A percentile compares a stretch with the other conserved stretches of the same genome.
Evolutionary conservation across 2,797 vertebrate genomes (phyloP).

Genomic region (Sebastiscus tertius): DNA sequence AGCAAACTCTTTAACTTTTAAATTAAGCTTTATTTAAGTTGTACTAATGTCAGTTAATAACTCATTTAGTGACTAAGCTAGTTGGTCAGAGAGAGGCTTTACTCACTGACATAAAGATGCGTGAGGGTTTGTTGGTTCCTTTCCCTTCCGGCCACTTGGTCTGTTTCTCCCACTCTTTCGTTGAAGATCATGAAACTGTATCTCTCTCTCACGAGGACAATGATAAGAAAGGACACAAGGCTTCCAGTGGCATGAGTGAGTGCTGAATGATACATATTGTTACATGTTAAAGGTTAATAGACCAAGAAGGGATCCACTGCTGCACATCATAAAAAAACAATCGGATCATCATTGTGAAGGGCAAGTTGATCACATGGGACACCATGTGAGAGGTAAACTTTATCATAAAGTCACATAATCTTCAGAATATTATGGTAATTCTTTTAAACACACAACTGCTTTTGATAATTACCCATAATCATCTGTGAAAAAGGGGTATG

Average conservation of each 20-base stretch:
- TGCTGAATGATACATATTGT: constrained; percentile 23
- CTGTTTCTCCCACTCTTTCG: neutral
- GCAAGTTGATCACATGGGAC: neutral
- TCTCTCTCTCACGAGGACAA: neutral
- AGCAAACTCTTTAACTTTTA: no score
- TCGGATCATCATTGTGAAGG: constrained; percentile 28
- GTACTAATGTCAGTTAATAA: neutral
- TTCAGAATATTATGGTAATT: neutral
- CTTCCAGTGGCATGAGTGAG: constrained; percentile 4
- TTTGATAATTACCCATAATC: neutral
- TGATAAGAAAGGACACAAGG: constrained; percentile 21
- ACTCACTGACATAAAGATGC: neutral
- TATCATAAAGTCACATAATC: neutral
- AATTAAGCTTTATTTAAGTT: neutral
- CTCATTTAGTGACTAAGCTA: neutral
- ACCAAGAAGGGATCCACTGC: constrained; percentile 2
- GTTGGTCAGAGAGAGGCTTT: neutral
- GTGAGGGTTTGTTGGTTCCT: neutral
- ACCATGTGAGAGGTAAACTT: neutral
- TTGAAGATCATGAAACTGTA: neutral
- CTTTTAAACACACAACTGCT: neutral
- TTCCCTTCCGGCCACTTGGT: neutral
- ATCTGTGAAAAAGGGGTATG: neutral
- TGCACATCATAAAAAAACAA: constrained; percentile 39
- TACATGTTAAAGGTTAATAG: constrained; percentile 51